phyloP scores from a whole-genome alignment of 2,888 invertebrate species.

The Andrena chrysosceles region DNA sequence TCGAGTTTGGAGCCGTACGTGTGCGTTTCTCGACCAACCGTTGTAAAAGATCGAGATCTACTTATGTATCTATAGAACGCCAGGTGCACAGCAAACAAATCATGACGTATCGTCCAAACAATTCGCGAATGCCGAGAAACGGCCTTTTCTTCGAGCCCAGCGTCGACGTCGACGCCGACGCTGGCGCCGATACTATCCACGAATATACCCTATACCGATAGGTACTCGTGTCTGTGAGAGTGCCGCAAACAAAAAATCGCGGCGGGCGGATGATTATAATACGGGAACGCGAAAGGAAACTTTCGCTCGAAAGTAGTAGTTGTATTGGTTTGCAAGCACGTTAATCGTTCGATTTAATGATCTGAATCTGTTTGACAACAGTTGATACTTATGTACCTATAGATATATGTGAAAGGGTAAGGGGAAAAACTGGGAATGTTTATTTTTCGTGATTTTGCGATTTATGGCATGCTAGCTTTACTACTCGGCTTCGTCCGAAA shows the following conservation, averaged over 20 bases:
- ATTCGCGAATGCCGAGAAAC: constrained; percentile 39
- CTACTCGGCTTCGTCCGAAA: too few species aligned
- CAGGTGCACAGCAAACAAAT: constrained; percentile 67
- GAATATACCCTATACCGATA: too few species aligned
- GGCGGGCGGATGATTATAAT: not conserved
- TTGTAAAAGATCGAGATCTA: constrained; percentile 39
- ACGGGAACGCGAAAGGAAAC: not conserved
- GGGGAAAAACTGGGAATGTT: too few species aligned
- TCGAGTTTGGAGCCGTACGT: not conserved
- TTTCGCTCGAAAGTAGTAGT: not conserved
- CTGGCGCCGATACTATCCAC: constrained; percentile 1
- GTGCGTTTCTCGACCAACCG: not conserved
- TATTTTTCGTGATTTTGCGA: too few species aligned
- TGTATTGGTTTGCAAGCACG: not conserved
- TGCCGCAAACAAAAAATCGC: not conserved
- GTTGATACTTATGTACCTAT: too few species aligned
- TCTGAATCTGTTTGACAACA: too few species aligned
- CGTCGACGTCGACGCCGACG: not conserved
- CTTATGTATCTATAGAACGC: constrained; percentile 52
- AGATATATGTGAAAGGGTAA: too few species aligned
- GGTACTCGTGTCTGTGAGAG: not conserved
- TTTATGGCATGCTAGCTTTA: too few species aligned
- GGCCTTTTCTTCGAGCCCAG: constrained; percentile 30
- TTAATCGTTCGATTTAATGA: too few species aligned
- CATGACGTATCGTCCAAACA: constrained; percentile 63